Evolutionary conservation across 1,140 invertebrate species (phyloP).

Genomic region (Drosophila varians): DNA sequence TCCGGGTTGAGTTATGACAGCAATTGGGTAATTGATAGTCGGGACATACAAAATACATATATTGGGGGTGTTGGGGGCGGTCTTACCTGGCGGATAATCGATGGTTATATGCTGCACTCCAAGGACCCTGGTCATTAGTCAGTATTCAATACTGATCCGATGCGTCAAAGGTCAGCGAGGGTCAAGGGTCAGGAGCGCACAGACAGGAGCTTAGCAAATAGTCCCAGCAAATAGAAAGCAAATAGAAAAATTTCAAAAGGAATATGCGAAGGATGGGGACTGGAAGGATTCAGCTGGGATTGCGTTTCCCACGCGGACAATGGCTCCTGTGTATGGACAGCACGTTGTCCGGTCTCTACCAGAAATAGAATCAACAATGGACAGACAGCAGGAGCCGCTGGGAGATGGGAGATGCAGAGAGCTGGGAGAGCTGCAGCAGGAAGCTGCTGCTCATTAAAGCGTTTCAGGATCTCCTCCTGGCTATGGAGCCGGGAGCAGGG

Average conservation of each 20-base stretch:
- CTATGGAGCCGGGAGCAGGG: neutral
- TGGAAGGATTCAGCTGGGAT: neutral
- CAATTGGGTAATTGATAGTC: conserved; percentile 46
- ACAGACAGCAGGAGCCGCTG: neutral
- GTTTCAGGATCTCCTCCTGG: conserved; percentile 19
- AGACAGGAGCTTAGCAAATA: conserved; percentile 54
- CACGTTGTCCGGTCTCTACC: conserved; percentile 20
- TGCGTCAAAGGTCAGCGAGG: conserved; percentile 38
- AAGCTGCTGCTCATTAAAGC: conserved; percentile 44
- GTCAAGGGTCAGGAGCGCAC: conserved; percentile 4
- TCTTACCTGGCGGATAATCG: no score
- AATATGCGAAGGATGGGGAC: neutral
- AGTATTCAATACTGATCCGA: conserved; percentile 29
- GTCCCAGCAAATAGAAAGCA: conserved; percentile 51
- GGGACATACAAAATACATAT: conserved; percentile 10
- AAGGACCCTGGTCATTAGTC: conserved; percentile 54
- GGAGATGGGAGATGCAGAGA: neutral
- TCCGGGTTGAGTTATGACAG: conserved; percentile 38
- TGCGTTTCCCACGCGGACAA: conserved; percentile 9
- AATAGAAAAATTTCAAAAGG: conserved; percentile 17
- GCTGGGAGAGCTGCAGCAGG: neutral
- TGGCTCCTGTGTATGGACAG: conserved; percentile 34
- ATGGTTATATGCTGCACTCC: neutral
- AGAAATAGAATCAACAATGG: conserved; percentile 32
- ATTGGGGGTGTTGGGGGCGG: no score